Conservation (phyloP, 2,888 invertebrate species). For the Halocaridina rubra region DNA sequence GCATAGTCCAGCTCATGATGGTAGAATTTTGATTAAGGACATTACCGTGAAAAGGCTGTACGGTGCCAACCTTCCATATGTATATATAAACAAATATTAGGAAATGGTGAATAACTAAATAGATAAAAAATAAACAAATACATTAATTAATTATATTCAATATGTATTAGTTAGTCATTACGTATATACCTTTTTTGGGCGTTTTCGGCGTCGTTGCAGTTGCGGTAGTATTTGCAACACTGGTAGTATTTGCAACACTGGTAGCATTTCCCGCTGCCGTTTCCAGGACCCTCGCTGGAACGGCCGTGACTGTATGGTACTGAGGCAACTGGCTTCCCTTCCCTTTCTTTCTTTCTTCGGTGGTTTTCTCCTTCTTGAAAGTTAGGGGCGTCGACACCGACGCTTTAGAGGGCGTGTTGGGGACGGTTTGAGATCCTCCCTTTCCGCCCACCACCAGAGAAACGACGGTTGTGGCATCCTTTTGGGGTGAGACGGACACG, state of each 20-base stretch:
- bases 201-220: constrained; percentile 18
- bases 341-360: background rate
- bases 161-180: too few relatives aligned
- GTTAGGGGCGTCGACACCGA: background rate
- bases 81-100: too few relatives aligned
- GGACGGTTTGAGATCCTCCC: background rate
- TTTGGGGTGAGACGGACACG: background rate
- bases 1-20: too few relatives aligned
- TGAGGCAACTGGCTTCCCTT: background rate
- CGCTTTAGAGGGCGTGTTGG: background rate
- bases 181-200: constrained; percentile 47
- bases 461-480: background rate
- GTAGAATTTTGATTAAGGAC: too few relatives aligned
- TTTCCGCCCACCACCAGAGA: background rate
- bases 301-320: constrained; percentile 41
- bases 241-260: background rate
- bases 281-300: constrained; percentile 41
- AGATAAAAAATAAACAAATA: too few relatives aligned
- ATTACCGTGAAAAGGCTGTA: background rate
- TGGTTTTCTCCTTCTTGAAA: background rate
- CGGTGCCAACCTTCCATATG: background rate
- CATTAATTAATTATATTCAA: too few relatives aligned
- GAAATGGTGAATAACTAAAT: too few relatives aligned
- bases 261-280: background rate
- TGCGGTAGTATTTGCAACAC: background rate